Evolutionary conservation across 2,113 vertebrate species (phyloP).

Genomic region (Genyomyrus donnyi): DNA sequence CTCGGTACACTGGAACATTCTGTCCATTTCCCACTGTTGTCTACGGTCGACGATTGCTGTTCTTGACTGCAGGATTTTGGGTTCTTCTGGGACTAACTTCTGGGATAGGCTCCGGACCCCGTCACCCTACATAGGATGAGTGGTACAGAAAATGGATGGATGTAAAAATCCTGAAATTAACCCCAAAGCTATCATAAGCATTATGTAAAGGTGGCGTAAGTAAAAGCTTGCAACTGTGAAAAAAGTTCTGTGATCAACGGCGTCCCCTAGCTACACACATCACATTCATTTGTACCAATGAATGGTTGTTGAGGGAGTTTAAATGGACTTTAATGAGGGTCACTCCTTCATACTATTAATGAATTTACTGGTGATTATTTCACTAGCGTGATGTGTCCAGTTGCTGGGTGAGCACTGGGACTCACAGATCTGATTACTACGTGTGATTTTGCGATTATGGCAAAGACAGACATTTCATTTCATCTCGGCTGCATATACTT

Average conservation of each 20-base stretch:
- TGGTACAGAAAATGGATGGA: background rate
- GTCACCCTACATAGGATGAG: background rate
- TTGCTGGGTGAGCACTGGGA: background rate
- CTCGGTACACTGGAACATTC: background rate
- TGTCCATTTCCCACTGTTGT: background rate
- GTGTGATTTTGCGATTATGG: background rate
- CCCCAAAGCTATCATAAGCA: background rate
- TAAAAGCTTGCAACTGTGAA: background rate
- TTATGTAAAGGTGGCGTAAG: background rate
- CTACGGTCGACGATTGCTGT: background rate
- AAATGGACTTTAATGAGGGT: background rate
- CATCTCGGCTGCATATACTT: background rate
- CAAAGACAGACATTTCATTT: background rate
- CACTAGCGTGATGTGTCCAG: background rate
- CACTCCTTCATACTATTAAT: background rate
- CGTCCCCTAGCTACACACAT: background rate
- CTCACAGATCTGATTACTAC: background rate
- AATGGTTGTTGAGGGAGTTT: background rate
- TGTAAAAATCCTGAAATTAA: background rate
- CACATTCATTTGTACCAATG: background rate
- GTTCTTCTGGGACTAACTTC: background rate
- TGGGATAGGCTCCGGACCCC: background rate
- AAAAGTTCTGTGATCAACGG: background rate
- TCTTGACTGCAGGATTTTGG: too few relatives aligned
- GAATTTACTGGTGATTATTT: background rate